Base-by-base conservation (phyloP, 2,797 vertebrate species). In the Poecilia wingei region DNA sequence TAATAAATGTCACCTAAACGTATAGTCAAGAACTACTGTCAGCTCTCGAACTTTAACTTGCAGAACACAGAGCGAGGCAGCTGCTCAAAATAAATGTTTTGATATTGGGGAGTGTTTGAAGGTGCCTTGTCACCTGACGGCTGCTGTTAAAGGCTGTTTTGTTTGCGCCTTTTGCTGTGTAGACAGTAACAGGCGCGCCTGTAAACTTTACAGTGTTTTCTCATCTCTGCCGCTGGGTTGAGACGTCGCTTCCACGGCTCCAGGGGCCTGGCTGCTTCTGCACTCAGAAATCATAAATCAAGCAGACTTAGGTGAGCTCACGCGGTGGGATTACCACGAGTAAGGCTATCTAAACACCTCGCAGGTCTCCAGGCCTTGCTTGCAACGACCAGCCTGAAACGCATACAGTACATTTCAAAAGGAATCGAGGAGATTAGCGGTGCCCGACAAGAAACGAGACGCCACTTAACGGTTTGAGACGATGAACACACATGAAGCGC, bases 81-180 rank as follows among this genome's bases (percentile, higher is more conserved):
- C 83, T 84, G 90, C 92, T 94, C 80, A 90, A 93, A 94, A 93
- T 93, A 94, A 93, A 93, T 88, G 87, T 91, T 92, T 91, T 88
- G 89, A 90, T 90, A 92, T 76, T 2, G 33, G 72, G 78, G 77
- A 22, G 89, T 12, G 66, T 86, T 91, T 79, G 82, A 88, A 88
- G 87, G 87, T 71, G 88, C 74, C 81, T 88, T 84, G 86, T 93
- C 90, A 90, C 90, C 91, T 88, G 91, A 93, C 82, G 57, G 76
- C 73, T 69, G 84, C 87, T 90, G 89, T 92, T 86, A 91, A 36
- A 89, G 78, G 75, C 84, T 88, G 81, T 51, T 87, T 83, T 87
- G 64, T 87, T 84, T 87, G 64, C 76, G 74, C 68, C 82, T 75
- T 41, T 64, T 74, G 6, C 81, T 73, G 74, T 72, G 89, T 89